Evolutionary conservation across 92 coral and sea anemone species (phyloP), one percentile per base, ranked within the genome.

Genomic region (Epizoanthus scotinus): DNA sequence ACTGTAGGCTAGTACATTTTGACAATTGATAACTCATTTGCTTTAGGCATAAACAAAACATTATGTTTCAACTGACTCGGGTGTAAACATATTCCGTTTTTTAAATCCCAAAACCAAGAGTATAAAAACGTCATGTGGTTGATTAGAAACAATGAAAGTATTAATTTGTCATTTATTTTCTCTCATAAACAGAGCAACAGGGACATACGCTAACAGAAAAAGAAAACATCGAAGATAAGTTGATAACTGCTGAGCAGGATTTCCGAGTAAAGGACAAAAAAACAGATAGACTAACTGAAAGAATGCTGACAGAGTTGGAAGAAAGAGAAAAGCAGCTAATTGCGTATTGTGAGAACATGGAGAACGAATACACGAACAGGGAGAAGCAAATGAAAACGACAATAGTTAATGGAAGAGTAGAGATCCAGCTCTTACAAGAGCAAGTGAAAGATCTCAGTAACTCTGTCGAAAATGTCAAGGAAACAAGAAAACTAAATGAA

Each of bases 361-460:
- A 75, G 15, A 26, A 42, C 17, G 56, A 75, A 12, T 22, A 36
- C 6, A 56, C 58, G 24, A 53, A 34, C 36, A 75, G 15, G 27
- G 81, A 59, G 38, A 75, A 75, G 61, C 57, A 75, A 2, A 38
- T 59, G 40, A 75, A 75, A 36, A 59, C 42, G 26, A 59, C 81
- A 59, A 57, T 58, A 20, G 63, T 68, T 28, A 56, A 75, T 59
- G 81, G 38, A 59, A 40, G 27, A 58, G 81, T 38, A 36, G 68
- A 75, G 63, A 58, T 54, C 0, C 66, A 75, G 54, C 17, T 75
- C n/a, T 75, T 75, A 36, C 81, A 75, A 20, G 66, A 15, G 24
- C 69, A 75, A 75, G 36, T 75, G 6, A 60, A 34, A 20, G 81
- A 59, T 38, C 81, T 75, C 62, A 68, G 81, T 40, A 21, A 13